phyloP scores from a whole-genome alignment of 2,797 vertebrate species.

The Tarsius wallacei region DNA sequence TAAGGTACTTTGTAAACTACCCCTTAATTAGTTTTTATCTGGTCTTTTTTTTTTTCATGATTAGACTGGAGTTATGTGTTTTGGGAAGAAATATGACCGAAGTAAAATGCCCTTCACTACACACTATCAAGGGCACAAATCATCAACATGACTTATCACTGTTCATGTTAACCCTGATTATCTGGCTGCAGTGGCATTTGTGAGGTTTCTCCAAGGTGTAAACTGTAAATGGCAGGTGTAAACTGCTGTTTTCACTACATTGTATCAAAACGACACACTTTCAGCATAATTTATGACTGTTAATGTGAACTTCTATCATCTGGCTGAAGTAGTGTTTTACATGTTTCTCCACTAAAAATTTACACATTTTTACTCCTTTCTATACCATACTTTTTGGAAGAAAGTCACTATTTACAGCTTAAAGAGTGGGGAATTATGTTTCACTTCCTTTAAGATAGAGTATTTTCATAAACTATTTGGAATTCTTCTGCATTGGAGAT shows the following conservation, averaged over 20 bases:
- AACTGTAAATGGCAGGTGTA: too few species aligned
- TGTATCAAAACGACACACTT: too few species aligned
- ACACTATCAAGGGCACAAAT: not conserved
- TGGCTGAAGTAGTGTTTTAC: not conserved
- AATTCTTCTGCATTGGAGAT: not conserved
- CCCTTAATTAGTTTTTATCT: not conserved
- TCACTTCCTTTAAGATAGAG: not conserved
- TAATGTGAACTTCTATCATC: not conserved
- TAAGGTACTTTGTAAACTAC: not conserved
- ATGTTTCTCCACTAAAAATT: not conserved
- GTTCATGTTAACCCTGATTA: not conserved
- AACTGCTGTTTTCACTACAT: too few species aligned
- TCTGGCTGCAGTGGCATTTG: not conserved
- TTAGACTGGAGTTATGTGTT: not conserved
- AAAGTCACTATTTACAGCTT: not conserved
- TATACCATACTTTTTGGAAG: not conserved
- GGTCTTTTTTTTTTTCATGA: not conserved
- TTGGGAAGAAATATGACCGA: not conserved
- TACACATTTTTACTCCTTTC: not conserved
- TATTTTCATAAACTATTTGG: not conserved
- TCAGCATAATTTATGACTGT: not conserved
- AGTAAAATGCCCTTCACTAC: not conserved
- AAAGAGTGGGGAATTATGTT: not conserved
- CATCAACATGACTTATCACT: not conserved
- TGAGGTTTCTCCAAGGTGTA: not conserved